Evolutionary conservation across 2,888 invertebrate species (phyloP).

Genomic region (Dascillus cervinus): DNA sequence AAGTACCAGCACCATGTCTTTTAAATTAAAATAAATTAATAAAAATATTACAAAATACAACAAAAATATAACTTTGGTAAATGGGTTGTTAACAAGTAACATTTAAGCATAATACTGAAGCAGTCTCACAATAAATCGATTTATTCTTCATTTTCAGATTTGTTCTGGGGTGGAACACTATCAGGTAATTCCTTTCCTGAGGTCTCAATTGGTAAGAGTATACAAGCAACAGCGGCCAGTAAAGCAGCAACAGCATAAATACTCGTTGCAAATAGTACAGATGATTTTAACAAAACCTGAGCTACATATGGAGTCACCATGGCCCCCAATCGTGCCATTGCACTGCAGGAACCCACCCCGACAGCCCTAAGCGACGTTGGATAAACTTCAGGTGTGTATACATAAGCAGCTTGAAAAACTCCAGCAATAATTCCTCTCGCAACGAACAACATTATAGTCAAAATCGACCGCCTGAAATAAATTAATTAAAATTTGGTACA

Average conservation of each 20-base stretch:
- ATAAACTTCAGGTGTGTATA: constrained; percentile 93
- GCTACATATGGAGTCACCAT: constrained; percentile 93
- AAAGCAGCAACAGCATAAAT: constrained; percentile 73
- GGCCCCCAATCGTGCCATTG: constrained; percentile 84
- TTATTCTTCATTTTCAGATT: too few relatives aligned
- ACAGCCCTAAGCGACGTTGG: constrained; percentile 82
- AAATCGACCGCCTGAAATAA: constrained; percentile 56
- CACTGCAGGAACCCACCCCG: constrained; percentile 88
- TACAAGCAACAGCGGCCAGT: constrained; percentile 65
- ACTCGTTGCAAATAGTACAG: constrained; percentile 62
- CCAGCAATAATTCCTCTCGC: constrained; percentile 90
- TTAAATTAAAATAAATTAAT: too few relatives aligned
- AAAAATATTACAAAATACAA: too few relatives aligned
- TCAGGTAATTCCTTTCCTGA: constrained; percentile 64
- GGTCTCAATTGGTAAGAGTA: constrained; percentile 81
- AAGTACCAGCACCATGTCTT: too few relatives aligned
- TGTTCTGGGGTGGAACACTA: constrained; percentile 39
- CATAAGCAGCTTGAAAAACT: constrained; percentile 91
- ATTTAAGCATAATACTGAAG: too few relatives aligned
- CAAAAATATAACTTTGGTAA: too few relatives aligned
- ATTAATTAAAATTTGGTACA: constrained; percentile 2
- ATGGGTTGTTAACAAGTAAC: too few relatives aligned
- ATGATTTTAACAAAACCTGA: constrained; percentile 73
- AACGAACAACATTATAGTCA: constrained; percentile 78
- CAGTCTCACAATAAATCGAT: too few relatives aligned